Conservation (phyloP, 2,113 vertebrate genomes). For the Spermophilus dauricus region DNA sequence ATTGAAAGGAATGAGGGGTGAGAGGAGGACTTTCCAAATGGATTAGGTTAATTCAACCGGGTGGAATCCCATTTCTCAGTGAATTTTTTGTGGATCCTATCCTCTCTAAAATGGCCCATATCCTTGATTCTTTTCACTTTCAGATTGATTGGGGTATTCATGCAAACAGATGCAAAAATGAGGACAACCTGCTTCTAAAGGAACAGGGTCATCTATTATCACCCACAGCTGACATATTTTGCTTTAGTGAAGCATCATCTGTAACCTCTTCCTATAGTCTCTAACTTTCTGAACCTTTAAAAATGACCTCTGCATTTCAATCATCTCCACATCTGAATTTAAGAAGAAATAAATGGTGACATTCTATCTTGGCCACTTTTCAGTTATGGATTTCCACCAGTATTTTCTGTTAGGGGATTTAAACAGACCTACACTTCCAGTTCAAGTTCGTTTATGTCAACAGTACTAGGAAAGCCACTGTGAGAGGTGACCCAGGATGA, state of each 20-base stretch:
- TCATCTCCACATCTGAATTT: background rate
- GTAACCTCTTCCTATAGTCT: background rate
- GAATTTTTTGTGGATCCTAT: background rate
- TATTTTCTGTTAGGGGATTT: background rate
- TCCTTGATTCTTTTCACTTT: background rate
- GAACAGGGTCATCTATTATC: background rate
- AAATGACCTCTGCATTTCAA: background rate
- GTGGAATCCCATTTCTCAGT: background rate
- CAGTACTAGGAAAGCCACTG: background rate
- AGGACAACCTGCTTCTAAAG: background rate
- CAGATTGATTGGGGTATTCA: background rate
- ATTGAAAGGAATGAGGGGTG: background rate
- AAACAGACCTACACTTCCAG: background rate
- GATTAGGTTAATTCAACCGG: background rate
- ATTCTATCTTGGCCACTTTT: background rate
- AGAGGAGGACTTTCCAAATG: background rate
- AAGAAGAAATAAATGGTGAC: background rate
- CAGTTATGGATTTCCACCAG: background rate
- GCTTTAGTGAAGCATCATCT: background rate
- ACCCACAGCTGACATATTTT: background rate
- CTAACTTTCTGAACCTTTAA: background rate
- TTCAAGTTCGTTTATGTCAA: conserved; percentile 15
- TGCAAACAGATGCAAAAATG: background rate
- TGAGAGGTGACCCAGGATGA: background rate
- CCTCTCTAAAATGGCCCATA: background rate